Percentiles rank a stretch among this genome's conserved stretches.
Evolutionary conservation across 2,113 vertebrate genomes (phyloP).

Genomic region (Urocolius indicus): DNA sequence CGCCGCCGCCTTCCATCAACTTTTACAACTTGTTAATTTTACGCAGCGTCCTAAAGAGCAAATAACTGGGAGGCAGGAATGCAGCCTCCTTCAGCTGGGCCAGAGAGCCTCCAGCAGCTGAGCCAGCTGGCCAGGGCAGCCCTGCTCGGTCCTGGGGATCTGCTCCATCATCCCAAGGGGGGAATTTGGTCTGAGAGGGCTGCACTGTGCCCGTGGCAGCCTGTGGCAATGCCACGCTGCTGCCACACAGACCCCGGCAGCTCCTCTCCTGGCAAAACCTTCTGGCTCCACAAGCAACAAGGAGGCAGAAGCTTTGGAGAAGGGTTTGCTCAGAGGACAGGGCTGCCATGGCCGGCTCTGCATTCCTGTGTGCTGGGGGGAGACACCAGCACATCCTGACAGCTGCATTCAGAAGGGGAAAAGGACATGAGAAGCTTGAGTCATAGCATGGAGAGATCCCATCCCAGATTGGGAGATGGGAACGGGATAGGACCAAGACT

Average conservation of each 20-base stretch:
- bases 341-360: not conserved
- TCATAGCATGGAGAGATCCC: conserved; percentile 50
- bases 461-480: conserved; percentile 25
- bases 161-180: conserved; percentile 31
- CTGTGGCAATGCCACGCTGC: not conserved
- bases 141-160: conserved; percentile 57
- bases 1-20: conserved; percentile 77
- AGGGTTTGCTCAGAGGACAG: not conserved
- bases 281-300: not conserved
- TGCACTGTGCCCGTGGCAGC: not conserved
- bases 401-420: conserved; percentile 63
- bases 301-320: conserved; percentile 54
- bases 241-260: not conserved
- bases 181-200: not conserved
- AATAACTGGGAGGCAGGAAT: conserved; percentile 77
- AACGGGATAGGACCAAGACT: not conserved
- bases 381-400: conserved; percentile 61
- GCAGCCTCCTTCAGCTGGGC: conserved; percentile 71
- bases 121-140: conserved; percentile 65
- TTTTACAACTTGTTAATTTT: conserved; percentile 83
- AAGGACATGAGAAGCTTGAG: conserved; percentile 66
- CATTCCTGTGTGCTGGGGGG: conserved; percentile 44
- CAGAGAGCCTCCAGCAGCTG: conserved; percentile 59
- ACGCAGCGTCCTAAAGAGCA: conserved; percentile 78
- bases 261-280: conserved; percentile 25